Evolutionary conservation across 2,113 vertebrate genomes (phyloP).

Genomic region (Vimba vimba): DNA sequence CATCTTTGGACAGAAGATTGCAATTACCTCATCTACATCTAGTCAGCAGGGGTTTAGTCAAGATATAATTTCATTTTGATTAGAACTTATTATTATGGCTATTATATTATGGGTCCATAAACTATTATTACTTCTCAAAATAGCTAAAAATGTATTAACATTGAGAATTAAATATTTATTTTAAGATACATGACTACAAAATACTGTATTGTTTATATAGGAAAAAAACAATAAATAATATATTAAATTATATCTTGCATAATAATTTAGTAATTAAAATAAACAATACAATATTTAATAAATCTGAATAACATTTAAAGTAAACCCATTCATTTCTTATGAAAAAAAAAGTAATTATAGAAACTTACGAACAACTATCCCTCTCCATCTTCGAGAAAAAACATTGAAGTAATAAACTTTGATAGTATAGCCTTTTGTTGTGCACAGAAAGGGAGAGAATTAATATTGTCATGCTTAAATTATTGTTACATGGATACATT

Average conservation of each 20-base stretch:
- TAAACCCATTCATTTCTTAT: not conserved
- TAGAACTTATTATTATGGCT: not conserved
- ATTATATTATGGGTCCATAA: not conserved
- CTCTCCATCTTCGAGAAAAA: not conserved
- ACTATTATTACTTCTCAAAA: not conserved
- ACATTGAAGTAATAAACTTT: not conserved
- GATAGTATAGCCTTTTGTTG: not conserved
- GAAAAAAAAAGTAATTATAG: not conserved
- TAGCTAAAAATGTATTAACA: not conserved
- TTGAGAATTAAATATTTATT: not conserved
- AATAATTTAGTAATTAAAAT: no score
- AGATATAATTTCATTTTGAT: not conserved
- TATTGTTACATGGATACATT: not conserved
- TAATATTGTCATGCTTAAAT: not conserved
- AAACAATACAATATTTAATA: no score
- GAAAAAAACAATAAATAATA: not conserved
- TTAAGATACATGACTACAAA: not conserved
- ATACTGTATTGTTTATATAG: not conserved
- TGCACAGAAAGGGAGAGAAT: not conserved
- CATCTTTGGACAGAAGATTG: slow-evolving; percentile 73
- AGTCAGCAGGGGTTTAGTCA: not conserved
- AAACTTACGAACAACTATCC: no score
- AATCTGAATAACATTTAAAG: not conserved
- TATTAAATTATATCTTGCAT: not conserved
- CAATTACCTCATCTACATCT: slow-evolving; percentile 33